A percentile compares a stretch with the other conserved stretches of the same genome.
phyloP scores from a whole-genome alignment of 2,888 invertebrate genomes.

The Brachyopa scutellaris region DNA sequence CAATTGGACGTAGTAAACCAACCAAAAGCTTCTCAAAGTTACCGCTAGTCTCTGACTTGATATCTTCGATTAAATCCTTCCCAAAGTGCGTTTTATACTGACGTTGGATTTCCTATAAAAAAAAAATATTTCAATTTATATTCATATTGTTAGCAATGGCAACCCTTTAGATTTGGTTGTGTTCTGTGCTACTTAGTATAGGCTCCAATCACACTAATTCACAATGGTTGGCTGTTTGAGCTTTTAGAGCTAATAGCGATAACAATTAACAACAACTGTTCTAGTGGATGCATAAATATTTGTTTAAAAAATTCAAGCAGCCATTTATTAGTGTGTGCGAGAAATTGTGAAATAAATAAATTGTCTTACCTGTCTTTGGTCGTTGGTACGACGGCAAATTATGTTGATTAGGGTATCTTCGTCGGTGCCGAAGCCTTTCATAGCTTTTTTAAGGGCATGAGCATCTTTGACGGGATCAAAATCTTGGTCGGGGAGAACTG shows the following conservation, averaged over 20 bases:
- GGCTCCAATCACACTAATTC: slow-evolving; percentile 21
- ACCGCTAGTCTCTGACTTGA: slow-evolving; percentile 94
- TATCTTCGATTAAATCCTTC: slow-evolving; percentile 89
- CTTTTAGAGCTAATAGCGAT: neutral
- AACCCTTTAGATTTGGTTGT: neutral
- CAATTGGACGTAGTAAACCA: slow-evolving; percentile 92
- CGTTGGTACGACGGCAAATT: slow-evolving; percentile 90
- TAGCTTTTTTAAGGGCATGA: slow-evolving; percentile 91
- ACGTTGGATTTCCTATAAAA: slow-evolving; percentile 79
- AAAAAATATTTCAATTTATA: neutral
- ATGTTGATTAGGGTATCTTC: slow-evolving; percentile 94
- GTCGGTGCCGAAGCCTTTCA: slow-evolving; percentile 95
- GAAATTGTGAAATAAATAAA: slow-evolving; percentile 2
- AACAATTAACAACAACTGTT: too few species aligned
- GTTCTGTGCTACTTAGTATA: neutral
- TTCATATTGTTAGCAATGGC: neutral
- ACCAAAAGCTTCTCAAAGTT: slow-evolving; percentile 92
- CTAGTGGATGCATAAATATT: slow-evolving; percentile 15
- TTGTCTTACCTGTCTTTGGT: slow-evolving; percentile 92
- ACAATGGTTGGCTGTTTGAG: slow-evolving; percentile 16
- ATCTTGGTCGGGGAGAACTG: slow-evolving; percentile 88
- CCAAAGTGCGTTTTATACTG: slow-evolving; percentile 82
- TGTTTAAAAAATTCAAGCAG: neutral
- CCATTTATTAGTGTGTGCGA: neutral
- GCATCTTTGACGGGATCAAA: slow-evolving; percentile 92